Conservation (phyloP, 2,113 vertebrate species). For the Herpailurus yagouaroundi region DNA sequence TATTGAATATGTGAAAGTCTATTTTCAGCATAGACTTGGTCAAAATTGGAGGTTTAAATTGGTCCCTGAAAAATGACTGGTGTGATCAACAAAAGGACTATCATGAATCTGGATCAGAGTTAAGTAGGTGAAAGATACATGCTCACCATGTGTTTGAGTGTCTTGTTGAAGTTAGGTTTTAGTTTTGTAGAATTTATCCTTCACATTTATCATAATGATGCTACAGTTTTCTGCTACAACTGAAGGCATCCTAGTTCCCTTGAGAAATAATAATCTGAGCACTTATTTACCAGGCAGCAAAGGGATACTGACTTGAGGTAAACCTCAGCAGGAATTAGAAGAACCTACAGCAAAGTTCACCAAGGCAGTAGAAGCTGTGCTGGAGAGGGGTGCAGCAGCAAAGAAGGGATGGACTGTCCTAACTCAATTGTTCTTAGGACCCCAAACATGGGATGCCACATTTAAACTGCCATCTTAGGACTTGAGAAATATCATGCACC, state of each 20-base stretch:
- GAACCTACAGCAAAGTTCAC: not conserved
- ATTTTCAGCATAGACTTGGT: not conserved
- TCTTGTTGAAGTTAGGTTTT: not conserved
- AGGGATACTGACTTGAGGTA: not conserved
- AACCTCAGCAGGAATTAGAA: not conserved
- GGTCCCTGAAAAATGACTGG: not conserved
- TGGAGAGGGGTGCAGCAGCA: not conserved
- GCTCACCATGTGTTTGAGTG: not conserved
- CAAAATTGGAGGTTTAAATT: slow-evolving; percentile 9
- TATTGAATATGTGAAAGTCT: not conserved
- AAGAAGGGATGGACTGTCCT: not conserved
- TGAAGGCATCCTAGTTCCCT: not conserved
- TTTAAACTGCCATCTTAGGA: not conserved
- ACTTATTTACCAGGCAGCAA: not conserved
- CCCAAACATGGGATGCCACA: fast-evolving
- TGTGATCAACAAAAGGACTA: not conserved
- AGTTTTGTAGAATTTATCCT: not conserved
- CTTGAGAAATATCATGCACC: not conserved
- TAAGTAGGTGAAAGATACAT: not conserved
- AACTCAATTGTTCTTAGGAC: not conserved
- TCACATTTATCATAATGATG: not conserved
- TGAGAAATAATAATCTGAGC: not conserved
- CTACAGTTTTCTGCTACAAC: not conserved
- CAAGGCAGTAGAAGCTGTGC: not conserved
- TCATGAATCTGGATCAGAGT: not conserved